Evolutionary conservation across 2,888 invertebrate species (phyloP), one percentile per base, ranked within the genome.

Genomic region (Leptopilina myrica): DNA sequence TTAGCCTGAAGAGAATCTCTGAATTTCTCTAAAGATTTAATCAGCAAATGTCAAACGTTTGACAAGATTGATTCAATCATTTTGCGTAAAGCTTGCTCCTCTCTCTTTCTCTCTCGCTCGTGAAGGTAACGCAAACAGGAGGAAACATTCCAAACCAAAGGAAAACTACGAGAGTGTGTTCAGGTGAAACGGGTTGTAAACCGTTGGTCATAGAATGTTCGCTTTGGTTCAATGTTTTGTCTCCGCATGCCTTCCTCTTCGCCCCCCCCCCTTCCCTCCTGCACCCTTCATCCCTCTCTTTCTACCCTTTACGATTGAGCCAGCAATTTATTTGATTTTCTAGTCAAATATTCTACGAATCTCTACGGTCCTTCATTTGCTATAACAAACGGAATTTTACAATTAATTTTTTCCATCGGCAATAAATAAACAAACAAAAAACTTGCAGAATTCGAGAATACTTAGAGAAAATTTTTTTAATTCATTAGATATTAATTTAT

Each of bases 31-130:
- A 26, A 73, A 73, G 53, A 73, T 73, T 73, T 26, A 56, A 56
- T 59, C 56, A 6, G 14, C 73, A 73, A 7, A 73, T 56, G 73
- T 73, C 56, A 73, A 73, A 33, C 56, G 33, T 73, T 73, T 73
- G 56, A 33, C 26, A 73, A 56, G 56, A 40, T 59, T 73, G 53
- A 73, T 73, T 73, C 73, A 73, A 73, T 56, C 73, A 56, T 73
- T 73, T 73, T 73, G 56, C 56, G 73, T 73, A 73, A 73, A 73
- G 73, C 33, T 49, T 8, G 6, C 43, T 43, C 33, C 43, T 43
- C 43, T 43, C 49, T 49, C 49, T 49, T 4, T 49, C 49, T 49
- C 49, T 49, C 49, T 49, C 49, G 1, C 56, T 73, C 5, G 73
- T 56, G 56, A 73, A 73, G 56, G 73, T 73, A 73, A 56, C 33